Evolutionary conservation across 2,797 vertebrate species (phyloP).

Genomic region (Sphaeramia orbicularis): DNA sequence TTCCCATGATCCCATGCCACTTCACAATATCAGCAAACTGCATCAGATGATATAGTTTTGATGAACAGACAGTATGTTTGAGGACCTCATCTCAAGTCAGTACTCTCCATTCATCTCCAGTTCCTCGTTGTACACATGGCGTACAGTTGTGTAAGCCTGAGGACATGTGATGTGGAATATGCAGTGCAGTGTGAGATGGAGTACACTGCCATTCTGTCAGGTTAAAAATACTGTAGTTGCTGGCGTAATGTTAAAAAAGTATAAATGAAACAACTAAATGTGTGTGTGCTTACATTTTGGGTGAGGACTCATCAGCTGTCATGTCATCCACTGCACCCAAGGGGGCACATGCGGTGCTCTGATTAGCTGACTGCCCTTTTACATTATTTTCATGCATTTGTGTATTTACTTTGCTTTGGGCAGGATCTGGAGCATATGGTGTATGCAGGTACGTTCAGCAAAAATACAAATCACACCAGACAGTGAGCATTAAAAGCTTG

Average conservation of each 20-base stretch:
- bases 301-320: slow-evolving; percentile 10
- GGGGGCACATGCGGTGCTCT: neutral
- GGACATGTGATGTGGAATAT: slow-evolving; percentile 24
- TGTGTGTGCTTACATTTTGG: neutral
- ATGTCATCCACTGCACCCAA: slow-evolving; percentile 5
- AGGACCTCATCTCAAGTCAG: neutral
- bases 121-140: neutral
- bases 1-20: no score
- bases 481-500: neutral
- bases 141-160: slow-evolving; percentile 10
- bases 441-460: slow-evolving; percentile 21
- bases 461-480: slow-evolving; percentile 19
- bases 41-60: no score
- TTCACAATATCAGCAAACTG: no score
- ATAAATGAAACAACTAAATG: slow-evolving; percentile 12
- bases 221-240: slow-evolving; percentile 34
- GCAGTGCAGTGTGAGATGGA: slow-evolving; percentile 22
- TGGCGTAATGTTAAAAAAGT: slow-evolving; percentile 11
- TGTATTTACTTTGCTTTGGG: slow-evolving; percentile 2
- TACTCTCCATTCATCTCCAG: slow-evolving; percentile 11
- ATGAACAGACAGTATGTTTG: no score
- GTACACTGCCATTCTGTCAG: slow-evolving; percentile 28
- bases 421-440: slow-evolving; percentile 9
- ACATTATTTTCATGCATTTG: slow-evolving; percentile 3
- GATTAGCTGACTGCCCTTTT: slow-evolving; percentile 27